Evolutionary conservation across 1,140 invertebrate genomes (phyloP), one percentile per base, ranked within the genome.

Genomic region (Drosophila neocordata): DNA sequence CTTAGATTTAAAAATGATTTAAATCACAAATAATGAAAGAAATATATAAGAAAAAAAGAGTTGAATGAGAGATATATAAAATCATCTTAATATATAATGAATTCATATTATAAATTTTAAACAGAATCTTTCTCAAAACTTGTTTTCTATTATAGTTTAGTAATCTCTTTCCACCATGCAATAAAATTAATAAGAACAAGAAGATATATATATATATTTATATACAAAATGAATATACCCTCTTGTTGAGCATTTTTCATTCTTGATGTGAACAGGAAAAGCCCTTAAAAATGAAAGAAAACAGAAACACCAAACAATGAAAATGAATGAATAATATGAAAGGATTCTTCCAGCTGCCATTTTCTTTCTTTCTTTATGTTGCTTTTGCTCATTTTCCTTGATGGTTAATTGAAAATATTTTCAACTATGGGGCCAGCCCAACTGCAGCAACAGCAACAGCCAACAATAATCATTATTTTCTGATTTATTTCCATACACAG

Each of bases 241-340:
- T 48, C 7, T 44, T 13, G 15, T 20, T 48, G 52, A 69, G 64
- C 37, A 79, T 79, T 79, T 79, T 79, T 74, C 61, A 65, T 52
- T 74, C 64, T 74, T 65, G 69, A 58, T 59, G 79, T 69, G 44
- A 44, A 63, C 58, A 76, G 60, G 69, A 64, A 58, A 55, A 67
- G 34, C 44, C 41, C 56, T 52, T 20, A 11, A 38, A 38, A 61
- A 61, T 15, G 22, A 4, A 24, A 38, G 38, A 65, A 12, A 57
- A 20, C 41, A 35, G 31, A 51, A 59, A 31, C 27, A 18, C 37
- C 12, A 67, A 80, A 76, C 67, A 80, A 80, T 80, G 77, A 76
- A 80, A 80, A 80, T 80, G 63, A 80, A 80, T 80, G 77, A 80
- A 79, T 70, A 80, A 79, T 79, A 77, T 80, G 67, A 59, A 61